Evolutionary conservation across 2,888 invertebrate species (phyloP), one percentile per base, ranked within the genome.

Genomic region (Tetheella fluctuosa): DNA sequence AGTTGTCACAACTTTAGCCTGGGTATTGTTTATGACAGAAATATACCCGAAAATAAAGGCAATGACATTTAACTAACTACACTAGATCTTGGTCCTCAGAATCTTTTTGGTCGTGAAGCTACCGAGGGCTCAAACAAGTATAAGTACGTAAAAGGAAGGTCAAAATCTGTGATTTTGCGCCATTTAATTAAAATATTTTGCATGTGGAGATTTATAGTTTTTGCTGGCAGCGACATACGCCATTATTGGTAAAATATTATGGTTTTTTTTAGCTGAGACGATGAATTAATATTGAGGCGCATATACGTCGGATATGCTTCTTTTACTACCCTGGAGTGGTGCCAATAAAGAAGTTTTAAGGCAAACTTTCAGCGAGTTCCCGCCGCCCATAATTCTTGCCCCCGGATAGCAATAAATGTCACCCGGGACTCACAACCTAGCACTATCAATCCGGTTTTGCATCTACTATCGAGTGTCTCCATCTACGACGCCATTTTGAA

Each of bases 371-470:
- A 79, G 80, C 82, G 80, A 76, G 80, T 80, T 74, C 69, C 70
- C 76, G 69, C 52, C 65, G 64, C 74, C 85, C 81, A 87, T 90
- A 88, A 89, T 81, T 91, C 84, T 77, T 67, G 69, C 71, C 71
- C 77, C 77, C 79, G 48, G 80, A 77, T 77, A 82, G 89, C 85
- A 81, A 88, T 92, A 91, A 91, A 89, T 78, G 90, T 90, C 89
- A 81, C 70, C 76, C 65, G 72, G 81, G 81, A 77, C 80, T 79
- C 80, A 82, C 83, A 80, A 84, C 84, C 86, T 77, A 72, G 79
- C 87, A 76, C 87, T 87, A 90, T 90, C 89, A 88, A 87, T 88
- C 88, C 85, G 81, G 88, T 86, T 85, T 84, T 84, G 89, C 86
- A 84, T 88, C 76, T 77, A 76, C 83, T 90, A 91, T 91, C 91